Percentiles rank a stretch among this genome's conserved stretches.
These are phyloP conservation scores for Petrocephalus zakoni DNA, from an alignment of 2,113 vertebrate genomes.

Conservation along the genomic window DNA sequence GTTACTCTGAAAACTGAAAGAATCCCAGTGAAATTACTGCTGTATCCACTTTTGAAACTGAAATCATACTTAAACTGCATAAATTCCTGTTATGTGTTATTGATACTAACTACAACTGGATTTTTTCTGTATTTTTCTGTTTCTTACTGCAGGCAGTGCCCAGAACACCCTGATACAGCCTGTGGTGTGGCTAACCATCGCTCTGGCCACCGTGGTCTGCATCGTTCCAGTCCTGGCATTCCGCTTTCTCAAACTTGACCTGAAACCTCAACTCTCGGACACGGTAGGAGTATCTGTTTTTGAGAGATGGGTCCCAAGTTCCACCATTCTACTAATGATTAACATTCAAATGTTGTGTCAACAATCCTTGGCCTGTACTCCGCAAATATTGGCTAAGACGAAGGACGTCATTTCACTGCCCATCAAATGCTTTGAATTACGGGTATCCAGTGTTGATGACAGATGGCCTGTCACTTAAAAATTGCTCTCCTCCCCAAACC, in stretches of 20 bases:
- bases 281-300: slow-evolving; percentile 63
- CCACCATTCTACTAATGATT: slow-evolving; percentile 12
- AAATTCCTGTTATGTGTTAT: not conserved
- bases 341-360: not conserved
- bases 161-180: slow-evolving; percentile 84
- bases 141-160: slow-evolving; percentile 66
- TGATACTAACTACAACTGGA: not conserved
- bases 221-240: slow-evolving; percentile 86
- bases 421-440: not conserved
- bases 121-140: slow-evolving; percentile 18
- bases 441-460: not conserved
- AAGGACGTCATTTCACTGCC: not conserved
- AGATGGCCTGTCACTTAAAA: not conserved
- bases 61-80: not conserved
- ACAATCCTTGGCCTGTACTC: not conserved
- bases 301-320: not conserved
- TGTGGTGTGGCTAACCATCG: slow-evolving; percentile 87
- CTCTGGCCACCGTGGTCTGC: slow-evolving; percentile 78
- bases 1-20: not conserved
- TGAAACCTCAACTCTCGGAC: slow-evolving; percentile 84
- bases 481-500: not conserved
- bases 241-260: slow-evolving; percentile 86
- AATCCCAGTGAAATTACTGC: not conserved
- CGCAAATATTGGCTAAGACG: slow-evolving; percentile 48
- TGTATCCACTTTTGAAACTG: not conserved